A percentile compares a stretch with the other conserved stretches of the same genome.
These are phyloP conservation scores for Drosophila borborema DNA, from an alignment of 2,888 invertebrate genomes.

Conservation along the genomic window DNA sequence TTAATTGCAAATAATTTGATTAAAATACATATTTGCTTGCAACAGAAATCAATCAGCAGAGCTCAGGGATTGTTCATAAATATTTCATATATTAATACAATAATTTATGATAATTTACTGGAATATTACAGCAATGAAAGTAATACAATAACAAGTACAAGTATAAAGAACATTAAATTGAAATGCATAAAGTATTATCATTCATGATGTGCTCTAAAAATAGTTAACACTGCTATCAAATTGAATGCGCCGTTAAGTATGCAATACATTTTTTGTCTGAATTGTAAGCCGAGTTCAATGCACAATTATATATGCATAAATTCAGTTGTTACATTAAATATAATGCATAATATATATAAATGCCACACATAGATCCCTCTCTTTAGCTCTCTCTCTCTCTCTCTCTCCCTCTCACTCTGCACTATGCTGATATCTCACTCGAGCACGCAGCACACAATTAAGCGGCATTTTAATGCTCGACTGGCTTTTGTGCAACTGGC, in stretches of 20 bases:
- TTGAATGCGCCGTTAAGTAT: slow-evolving; percentile 48
- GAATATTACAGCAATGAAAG: background rate
- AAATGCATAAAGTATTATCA: slow-evolving; percentile 1
- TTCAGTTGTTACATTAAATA: slow-evolving; percentile 31
- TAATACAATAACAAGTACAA: background rate
- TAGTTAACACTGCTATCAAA: slow-evolving; percentile 24
- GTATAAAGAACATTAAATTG: background rate
- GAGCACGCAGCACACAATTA: slow-evolving; percentile 69
- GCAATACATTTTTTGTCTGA: slow-evolving; percentile 41
- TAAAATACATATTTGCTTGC: background rate
- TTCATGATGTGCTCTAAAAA: slow-evolving; percentile 4
- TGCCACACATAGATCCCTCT: background rate
- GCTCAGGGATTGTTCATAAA: background rate
- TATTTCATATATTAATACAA: background rate
- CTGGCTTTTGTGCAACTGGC: slow-evolving; percentile 47
- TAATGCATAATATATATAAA: slow-evolving; percentile 13
- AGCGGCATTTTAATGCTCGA: slow-evolving; percentile 66
- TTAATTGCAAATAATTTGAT: background rate
- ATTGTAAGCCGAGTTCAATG: slow-evolving; percentile 38
- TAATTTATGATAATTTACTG: background rate
- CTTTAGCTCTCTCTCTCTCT: background rate
- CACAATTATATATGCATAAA: slow-evolving; percentile 50
- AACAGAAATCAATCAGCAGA: background rate
- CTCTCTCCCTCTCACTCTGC: background rate
- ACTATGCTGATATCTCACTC: slow-evolving; percentile 52